Evolutionary conservation across 2,888 invertebrate genomes (phyloP).

Genomic region (Melanchra persicariae): DNA sequence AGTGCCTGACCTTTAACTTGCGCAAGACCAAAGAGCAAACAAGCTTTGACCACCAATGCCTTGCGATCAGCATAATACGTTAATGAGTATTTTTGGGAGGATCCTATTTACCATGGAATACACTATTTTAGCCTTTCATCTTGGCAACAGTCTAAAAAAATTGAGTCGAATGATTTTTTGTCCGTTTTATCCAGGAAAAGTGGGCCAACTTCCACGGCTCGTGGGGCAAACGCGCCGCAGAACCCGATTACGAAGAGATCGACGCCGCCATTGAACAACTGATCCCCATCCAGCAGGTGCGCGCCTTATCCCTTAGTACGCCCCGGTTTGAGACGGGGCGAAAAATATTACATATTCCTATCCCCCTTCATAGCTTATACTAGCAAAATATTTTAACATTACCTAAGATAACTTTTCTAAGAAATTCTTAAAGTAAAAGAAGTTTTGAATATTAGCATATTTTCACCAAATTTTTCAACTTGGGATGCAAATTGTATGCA

Average conservation of each 20-base stretch:
- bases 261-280: constrained; percentile 81
- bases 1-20: not conserved
- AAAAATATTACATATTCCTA: constrained; percentile 5
- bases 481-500: constrained; percentile 54
- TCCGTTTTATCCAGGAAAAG: constrained; percentile 84
- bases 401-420: constrained; percentile 32
- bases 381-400: constrained; percentile 49
- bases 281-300: constrained; percentile 80
- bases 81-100: not conserved
- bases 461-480: constrained; percentile 41
- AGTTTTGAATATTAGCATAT: constrained; percentile 53
- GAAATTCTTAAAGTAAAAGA: constrained; percentile 34
- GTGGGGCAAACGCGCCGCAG: constrained; percentile 92
- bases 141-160: not conserved
- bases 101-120: too few relatives aligned
- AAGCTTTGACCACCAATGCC: not conserved
- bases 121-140: too few relatives aligned
- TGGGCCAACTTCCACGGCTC: constrained; percentile 93
- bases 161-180: not conserved
- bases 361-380: constrained; percentile 26
- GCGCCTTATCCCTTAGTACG: too few relatives aligned
- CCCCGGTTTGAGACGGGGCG: not conserved
- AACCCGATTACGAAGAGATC: constrained; percentile 85
- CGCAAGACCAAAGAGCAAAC: not conserved
- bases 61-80: not conserved